Percentiles rank a stretch among this genome's conserved stretches.
phyloP scores from a whole-genome alignment of 1,140 invertebrate genomes.

The Procambarus clarkii region DNA sequence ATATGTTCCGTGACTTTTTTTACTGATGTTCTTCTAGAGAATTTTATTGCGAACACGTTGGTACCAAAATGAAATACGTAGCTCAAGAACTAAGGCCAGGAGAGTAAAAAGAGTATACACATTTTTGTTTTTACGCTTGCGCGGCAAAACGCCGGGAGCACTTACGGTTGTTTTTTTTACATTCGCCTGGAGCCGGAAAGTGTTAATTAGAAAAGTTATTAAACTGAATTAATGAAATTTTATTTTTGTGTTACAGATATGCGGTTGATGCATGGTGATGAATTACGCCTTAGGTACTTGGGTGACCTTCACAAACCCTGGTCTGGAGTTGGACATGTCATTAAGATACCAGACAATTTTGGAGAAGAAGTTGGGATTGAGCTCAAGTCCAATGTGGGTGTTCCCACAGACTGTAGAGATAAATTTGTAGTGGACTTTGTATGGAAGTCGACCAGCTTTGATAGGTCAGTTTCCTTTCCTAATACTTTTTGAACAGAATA shows the following conservation, averaged over 20 bases:
- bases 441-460: slow-evolving; percentile 99
- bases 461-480: slow-evolving; percentile 81
- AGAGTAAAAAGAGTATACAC: no score
- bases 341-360: slow-evolving; percentile 99
- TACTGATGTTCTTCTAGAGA: no score
- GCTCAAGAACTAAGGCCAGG: no score
- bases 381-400: slow-evolving; percentile 91
- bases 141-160: no score
- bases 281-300: slow-evolving; percentile 93
- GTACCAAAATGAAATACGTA: no score
- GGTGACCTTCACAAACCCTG: slow-evolving; percentile 95
- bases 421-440: slow-evolving; percentile 99
- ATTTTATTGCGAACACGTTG: no score
- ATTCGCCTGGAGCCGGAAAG: no score
- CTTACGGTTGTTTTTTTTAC: no score
- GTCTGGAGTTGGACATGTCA: slow-evolving; percentile 96
- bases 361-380: slow-evolving; percentile 99
- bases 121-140: no score
- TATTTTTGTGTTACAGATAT: slow-evolving; percentile 82
- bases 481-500: no score
- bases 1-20: no score
- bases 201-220: no score
- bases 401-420: slow-evolving; percentile 92
- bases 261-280: slow-evolving; percentile 99
- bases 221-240: neutral